Evolutionary conservation across 2,113 vertebrate species (phyloP).

Genomic region (Orcinus orca): DNA sequence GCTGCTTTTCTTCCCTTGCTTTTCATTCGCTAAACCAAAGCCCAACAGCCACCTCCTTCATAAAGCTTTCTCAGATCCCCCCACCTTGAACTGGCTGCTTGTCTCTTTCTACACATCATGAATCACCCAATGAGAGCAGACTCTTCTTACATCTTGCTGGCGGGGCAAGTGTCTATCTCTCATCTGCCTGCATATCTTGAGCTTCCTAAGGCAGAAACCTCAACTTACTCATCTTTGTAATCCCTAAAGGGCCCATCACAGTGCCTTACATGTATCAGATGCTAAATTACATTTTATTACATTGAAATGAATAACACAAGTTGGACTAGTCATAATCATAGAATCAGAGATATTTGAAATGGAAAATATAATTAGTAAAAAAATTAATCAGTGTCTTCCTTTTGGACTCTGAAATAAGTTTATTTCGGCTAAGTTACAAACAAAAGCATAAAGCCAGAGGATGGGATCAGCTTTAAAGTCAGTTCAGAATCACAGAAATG

Average conservation of each 20-base stretch:
- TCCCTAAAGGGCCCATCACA: background rate
- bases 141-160: background rate
- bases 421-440: background rate
- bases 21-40: background rate
- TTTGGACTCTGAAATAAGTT: background rate
- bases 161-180: background rate
- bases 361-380: conserved; percentile 34
- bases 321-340: background rate
- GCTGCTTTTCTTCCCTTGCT: background rate
- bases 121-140: background rate
- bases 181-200: background rate
- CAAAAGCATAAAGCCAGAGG: background rate
- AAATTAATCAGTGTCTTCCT: background rate
- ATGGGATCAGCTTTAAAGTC: background rate
- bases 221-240: background rate
- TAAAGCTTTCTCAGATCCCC: background rate
- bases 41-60: background rate
- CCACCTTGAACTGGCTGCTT: background rate
- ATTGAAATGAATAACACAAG: background rate
- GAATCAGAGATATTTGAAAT: background rate
- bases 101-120: background rate
- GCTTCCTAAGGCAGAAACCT: background rate
- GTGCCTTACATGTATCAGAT: background rate
- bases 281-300: background rate
- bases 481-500: background rate